Conservation (phyloP, 2,113 vertebrate species). For the Silurus asotus region DNA sequence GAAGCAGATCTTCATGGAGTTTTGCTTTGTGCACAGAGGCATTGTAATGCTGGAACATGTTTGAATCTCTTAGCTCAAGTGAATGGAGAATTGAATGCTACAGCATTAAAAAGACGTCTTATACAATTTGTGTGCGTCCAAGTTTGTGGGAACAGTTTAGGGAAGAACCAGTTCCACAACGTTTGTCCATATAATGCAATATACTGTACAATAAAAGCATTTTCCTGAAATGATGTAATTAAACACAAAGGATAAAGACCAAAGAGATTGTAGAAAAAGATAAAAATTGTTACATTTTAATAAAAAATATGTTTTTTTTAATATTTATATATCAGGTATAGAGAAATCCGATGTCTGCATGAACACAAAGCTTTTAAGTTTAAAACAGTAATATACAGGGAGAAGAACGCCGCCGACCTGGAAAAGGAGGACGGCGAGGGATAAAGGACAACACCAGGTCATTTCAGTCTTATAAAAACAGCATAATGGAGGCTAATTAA, state of each 20-base stretch:
- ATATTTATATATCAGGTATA: conserved; percentile 32
- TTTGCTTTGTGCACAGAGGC: too few species aligned
- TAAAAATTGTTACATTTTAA: conserved; percentile 56
- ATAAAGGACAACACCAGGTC: not conserved
- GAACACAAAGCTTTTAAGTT: conserved; percentile 3
- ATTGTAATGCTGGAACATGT: too few species aligned
- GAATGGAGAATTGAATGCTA: too few species aligned
- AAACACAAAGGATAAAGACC: conserved; percentile 24
- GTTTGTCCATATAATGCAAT: too few species aligned
- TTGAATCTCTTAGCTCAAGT: too few species aligned
- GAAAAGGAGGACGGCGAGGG: not conserved
- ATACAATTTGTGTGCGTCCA: too few species aligned
- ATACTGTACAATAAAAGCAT: not conserved
- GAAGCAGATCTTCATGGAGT: too few species aligned
- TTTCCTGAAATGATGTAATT: not conserved
- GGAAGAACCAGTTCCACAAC: too few species aligned
- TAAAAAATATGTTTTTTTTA: conserved; percentile 51
- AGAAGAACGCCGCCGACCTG: not conserved
- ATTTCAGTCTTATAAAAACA: not conserved
- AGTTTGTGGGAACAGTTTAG: too few species aligned
- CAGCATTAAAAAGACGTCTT: too few species aligned
- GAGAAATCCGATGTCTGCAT: conserved; percentile 39
- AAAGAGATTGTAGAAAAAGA: conserved; percentile 41
- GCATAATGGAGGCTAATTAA: not conserved
- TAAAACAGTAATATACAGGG: not conserved